Evolutionary conservation across 2,888 invertebrate species (phyloP).

Genomic region (Dendrolimus pini): DNA sequence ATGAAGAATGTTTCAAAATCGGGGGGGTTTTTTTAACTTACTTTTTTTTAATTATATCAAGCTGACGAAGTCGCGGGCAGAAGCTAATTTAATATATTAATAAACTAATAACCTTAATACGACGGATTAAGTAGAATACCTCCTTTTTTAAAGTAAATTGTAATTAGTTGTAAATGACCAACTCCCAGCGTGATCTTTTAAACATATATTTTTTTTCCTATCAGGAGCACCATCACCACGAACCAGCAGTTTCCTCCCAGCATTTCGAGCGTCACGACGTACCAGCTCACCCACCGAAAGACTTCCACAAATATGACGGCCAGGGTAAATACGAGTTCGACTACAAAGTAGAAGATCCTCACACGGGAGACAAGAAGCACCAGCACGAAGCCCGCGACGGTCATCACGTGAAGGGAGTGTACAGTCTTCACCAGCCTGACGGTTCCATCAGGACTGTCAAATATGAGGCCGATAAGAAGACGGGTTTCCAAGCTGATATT

Average conservation of each 20-base stretch:
- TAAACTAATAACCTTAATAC: too few species aligned
- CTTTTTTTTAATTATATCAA: too few species aligned
- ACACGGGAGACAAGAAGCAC: constrained; percentile 44
- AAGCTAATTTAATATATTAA: too few species aligned
- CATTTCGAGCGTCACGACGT: constrained; percentile 25
- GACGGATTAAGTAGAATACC: too few species aligned
- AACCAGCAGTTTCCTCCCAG: constrained; percentile 25
- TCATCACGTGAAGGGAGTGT: constrained; percentile 63
- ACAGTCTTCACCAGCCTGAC: constrained; percentile 52
- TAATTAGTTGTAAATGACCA: too few species aligned
- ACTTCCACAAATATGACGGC: constrained; percentile 11
- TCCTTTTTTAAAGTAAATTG: too few species aligned
- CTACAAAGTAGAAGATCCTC: constrained; percentile 44
- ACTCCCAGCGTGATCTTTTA: too few species aligned
- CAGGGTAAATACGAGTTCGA: constrained; percentile 21
- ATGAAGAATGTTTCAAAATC: too few species aligned
- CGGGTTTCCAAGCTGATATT: constrained; percentile 7
- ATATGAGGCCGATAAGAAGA: constrained; percentile 9
- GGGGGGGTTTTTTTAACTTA: too few species aligned
- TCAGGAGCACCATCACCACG: constrained; percentile 7
- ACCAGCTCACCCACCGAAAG: constrained; percentile 13
- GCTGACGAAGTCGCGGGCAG: too few species aligned
- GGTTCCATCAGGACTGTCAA: constrained; percentile 35
- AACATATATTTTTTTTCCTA: too few species aligned
- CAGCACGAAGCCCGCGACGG: constrained; percentile 51